Evolutionary conservation across 2,113 vertebrate species (phyloP), one percentile per base, ranked within the genome.

Genomic region (zebrafish (Danio rerio)): DNA sequence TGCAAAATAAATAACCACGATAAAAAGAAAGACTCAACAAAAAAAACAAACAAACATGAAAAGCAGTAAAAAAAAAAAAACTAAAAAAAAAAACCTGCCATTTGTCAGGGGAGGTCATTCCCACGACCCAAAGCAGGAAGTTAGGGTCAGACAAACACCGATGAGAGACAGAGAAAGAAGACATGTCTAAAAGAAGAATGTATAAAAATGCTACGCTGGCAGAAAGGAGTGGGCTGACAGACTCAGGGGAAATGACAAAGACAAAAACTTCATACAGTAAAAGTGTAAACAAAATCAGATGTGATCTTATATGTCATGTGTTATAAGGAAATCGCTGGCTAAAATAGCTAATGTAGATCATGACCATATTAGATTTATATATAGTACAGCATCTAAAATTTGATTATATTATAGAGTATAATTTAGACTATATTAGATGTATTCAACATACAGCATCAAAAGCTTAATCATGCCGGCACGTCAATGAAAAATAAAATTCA

Each of bases 51-150:
- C 12, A 7, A 82, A 49, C 72, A 59, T 15, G 7, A 63, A 69
- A 59, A 31, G 31, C 31, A 31, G 31, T 31, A 31, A 31, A 63
- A 42, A 52, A 43, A 40, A 9, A 10, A 0, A 31, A 31, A 63
- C 20, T 43, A 43, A 40, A 9, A 10, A 0, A 52, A 10, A 21
- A 9, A 31, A 69, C 5, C 7, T 7, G 16, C 31, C 7, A 75
- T 47, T n/a, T n/a, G n/a, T 82, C 42, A 11, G 42, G 6, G 40
- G 47, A 74, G 84, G 85, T 85, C 80, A 73, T 86, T 86, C 85
- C 85, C 87, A 88, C 16, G 83, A 83, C 83, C 81, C 76, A 31
- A 21, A 84, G 42, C 84, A 83, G 79, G 78, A 86, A 78, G 43
- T 49, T 42, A 20, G 42, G 65, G 78, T 79, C 69, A 45, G 66